Conservation (phyloP, 2,888 invertebrate genomes). For the Junonia oenone region DNA sequence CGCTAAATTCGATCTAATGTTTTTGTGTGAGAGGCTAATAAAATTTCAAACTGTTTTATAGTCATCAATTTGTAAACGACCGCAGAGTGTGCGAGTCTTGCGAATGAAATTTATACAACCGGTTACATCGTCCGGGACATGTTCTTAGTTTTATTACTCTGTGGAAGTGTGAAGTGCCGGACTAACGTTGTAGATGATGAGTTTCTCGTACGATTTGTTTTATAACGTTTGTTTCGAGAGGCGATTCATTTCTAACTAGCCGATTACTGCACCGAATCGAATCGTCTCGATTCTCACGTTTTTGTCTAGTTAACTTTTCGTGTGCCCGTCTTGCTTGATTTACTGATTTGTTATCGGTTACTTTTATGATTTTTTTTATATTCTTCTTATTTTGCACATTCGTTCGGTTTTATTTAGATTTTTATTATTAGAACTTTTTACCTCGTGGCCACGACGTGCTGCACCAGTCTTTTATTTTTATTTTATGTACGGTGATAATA, state of each 20-base stretch:
- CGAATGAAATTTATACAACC: slow-evolving; percentile 35
- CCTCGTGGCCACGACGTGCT: background rate
- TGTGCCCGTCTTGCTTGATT: slow-evolving; percentile 41
- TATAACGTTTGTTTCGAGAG: slow-evolving; percentile 52
- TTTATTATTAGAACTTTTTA: slow-evolving; percentile 7
- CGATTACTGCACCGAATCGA: slow-evolving; percentile 52
- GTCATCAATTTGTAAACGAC: slow-evolving; percentile 48
- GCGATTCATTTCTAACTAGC: slow-evolving; percentile 68
- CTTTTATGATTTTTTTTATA: slow-evolving; percentile 44
- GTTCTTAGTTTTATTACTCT: slow-evolving; percentile 37
- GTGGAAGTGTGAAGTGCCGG: slow-evolving; percentile 33
- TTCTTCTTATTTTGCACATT: slow-evolving; percentile 20
- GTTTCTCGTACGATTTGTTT: slow-evolving; percentile 62
- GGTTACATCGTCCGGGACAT: slow-evolving; percentile 32
- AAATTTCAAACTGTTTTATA: slow-evolving; percentile 53
- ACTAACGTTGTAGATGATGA: slow-evolving; percentile 39
- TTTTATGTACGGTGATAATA: slow-evolving; percentile 2
- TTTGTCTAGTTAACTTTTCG: slow-evolving; percentile 64
- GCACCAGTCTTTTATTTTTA: slow-evolving; percentile 5
- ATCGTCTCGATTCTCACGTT: slow-evolving; percentile 71
- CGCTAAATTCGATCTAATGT: slow-evolving; percentile 59
- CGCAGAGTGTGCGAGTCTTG: slow-evolving; percentile 42
- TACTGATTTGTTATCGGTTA: slow-evolving; percentile 60
- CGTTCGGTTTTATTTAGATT: background rate
- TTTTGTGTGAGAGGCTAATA: slow-evolving; percentile 49